These are phyloP conservation scores for Gyps fulvus DNA, from an alignment of 2,113 vertebrate genomes.

Conservation along the genomic window DNA sequence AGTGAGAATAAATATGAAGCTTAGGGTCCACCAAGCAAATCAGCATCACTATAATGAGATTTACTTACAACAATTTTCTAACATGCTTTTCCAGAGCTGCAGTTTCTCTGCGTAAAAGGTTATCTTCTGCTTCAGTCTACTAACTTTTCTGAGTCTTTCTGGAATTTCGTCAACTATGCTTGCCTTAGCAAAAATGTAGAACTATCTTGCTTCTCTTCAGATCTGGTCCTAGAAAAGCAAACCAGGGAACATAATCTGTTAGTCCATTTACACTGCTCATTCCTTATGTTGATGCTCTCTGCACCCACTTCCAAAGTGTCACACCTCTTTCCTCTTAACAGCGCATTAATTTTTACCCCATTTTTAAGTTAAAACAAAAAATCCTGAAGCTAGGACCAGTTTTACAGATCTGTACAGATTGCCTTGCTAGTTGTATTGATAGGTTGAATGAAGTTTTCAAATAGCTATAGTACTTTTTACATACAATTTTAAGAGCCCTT, in stretches of 20 bases:
- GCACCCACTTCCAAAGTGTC: background rate
- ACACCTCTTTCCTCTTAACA: background rate
- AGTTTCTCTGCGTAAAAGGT: background rate
- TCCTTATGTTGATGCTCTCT: fast-evolving
- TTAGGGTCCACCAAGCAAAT: background rate
- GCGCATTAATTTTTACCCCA: background rate
- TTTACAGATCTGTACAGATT: background rate
- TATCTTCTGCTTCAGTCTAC: background rate
- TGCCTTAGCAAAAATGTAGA: background rate
- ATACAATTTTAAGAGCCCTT: background rate
- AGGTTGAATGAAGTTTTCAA: background rate
- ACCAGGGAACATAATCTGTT: background rate
- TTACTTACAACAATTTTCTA: background rate
- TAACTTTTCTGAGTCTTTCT: background rate
- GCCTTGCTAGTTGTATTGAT: background rate
- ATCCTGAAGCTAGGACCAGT: background rate
- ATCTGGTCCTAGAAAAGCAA: background rate
- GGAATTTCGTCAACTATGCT: background rate
- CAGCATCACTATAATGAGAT: fast-evolving
- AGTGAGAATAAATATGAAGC: background rate
- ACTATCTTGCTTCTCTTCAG: background rate
- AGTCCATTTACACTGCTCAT: background rate
- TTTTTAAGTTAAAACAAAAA: background rate
- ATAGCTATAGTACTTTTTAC: background rate
- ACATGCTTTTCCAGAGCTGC: background rate